These are phyloP conservation scores for Monarcha castaneiventris DNA, from an alignment of 2,113 vertebrate species.

Conservation along the genomic window DNA sequence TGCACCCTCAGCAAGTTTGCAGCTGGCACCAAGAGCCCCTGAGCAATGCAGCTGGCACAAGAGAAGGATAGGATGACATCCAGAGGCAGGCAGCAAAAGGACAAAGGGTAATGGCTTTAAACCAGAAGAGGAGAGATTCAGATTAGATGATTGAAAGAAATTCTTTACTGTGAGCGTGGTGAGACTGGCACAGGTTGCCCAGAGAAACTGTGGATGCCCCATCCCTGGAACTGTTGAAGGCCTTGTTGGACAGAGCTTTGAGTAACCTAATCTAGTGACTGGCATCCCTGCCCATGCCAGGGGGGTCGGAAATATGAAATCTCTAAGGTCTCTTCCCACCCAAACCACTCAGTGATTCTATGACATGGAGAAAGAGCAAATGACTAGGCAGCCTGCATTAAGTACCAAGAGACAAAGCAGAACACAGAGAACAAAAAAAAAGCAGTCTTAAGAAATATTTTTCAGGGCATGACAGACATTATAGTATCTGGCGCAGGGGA, in stretches of 20 bases:
- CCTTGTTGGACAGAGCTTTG: not conserved
- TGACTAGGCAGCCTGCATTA: not conserved
- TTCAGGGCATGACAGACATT: not conserved
- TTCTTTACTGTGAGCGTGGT: not conserved
- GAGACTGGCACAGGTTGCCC: not conserved
- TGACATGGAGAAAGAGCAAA: not conserved
- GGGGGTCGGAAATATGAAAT: not conserved
- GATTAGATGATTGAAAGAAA: not conserved
- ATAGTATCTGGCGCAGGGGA: not conserved
- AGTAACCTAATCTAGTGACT: not conserved
- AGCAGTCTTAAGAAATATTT: not conserved
- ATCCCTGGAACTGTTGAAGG: not conserved
- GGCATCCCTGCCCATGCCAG: not conserved
- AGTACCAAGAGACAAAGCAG: not conserved
- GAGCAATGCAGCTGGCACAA: not conserved
- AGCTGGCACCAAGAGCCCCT: not conserved
- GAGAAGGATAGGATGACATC: not conserved
- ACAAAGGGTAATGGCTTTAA: not conserved
- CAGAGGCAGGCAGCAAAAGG: not conserved
- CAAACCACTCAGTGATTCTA: not conserved
- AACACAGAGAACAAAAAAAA: not conserved
- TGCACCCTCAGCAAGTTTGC: not conserved
- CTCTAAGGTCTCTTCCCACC: not conserved
- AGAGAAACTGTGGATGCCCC: not conserved
- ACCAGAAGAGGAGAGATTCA: not conserved